Base-by-base conservation (phyloP, 2,113 vertebrate species). In the Peromyscus maniculatus region DNA sequence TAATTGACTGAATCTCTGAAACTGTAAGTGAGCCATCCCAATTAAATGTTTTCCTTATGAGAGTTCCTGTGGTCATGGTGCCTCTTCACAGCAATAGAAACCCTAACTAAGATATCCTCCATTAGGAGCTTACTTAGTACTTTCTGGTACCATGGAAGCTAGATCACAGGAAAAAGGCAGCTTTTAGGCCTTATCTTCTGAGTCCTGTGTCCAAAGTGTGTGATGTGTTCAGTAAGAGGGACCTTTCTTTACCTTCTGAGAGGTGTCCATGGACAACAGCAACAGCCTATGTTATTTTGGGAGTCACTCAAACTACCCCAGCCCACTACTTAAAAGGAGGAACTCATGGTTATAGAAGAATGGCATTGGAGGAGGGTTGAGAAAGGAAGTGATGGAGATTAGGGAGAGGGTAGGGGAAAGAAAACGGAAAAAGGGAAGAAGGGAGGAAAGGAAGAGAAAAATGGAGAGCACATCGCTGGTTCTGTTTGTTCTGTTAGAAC, bases 391-490 rank as follows among this genome's bases (percentile, higher is more conserved):
- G 24, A 7, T 74, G 36, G 52, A 57, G 33, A n/a, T 55, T n/a
- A 15, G 12, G 16, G 46, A 21, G 46, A 11, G 28, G 2, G 22
- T 15, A 62, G 36, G 36, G 24, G 55, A 57, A 59, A 46, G 26
- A 16, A 26, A 31, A 46, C 1, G 5, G 39, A 62, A 12, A 8
- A 46, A 28, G 57, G 2, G 28, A 5, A 33, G 7, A 1, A 36
- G 21, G 2, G 46, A 46, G 19, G 12, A 24, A n/a, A 0, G 36
- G 4, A 36, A 15, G 71, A 1, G 36, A 3, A 17, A n/a, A 19
- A 21, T 49, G 12, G 36, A 39, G 57, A 22, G 13, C 1, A 31
- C 16, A 3, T 3, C 4, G 4, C 7, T 2, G 21, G 7, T 83
- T 83, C 15, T 36, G 31, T 59, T 8, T 72, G 72, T 79, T 86